Conservation (phyloP, 2,113 vertebrate genomes). For the Galeopterus variegatus region DNA sequence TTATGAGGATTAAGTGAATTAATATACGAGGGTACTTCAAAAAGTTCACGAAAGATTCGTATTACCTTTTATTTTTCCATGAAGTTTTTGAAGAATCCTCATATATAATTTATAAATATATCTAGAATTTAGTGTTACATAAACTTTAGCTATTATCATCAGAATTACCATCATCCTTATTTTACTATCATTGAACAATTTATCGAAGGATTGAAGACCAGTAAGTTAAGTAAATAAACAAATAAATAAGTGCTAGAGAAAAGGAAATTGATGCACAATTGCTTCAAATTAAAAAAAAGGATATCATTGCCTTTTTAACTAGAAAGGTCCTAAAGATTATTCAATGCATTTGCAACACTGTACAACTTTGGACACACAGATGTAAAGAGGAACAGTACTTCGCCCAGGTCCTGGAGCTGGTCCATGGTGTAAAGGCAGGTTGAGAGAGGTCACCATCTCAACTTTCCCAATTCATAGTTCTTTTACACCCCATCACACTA, state of each 20-base stretch:
- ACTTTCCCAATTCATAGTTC: neutral
- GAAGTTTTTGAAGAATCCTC: no score
- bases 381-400: fast-evolving
- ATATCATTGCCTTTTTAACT: neutral
- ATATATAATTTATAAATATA: neutral
- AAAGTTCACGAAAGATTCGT: no score
- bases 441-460: neutral
- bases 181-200: neutral
- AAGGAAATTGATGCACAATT: neutral
- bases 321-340: neutral
- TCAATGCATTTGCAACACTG: neutral
- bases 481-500: neutral
- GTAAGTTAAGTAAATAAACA: neutral
- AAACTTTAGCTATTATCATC: neutral
- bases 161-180: neutral
- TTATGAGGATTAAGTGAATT: neutral
- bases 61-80: no score
- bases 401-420: neutral
- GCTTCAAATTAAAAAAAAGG: neutral
- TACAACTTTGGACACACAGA: neutral
- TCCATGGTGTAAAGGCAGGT: neutral
- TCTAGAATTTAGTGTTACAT: slow-evolving; percentile 22
- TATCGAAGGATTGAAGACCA: neutral
- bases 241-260: slow-evolving; percentile 20
- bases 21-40: no score